phyloP scores from a whole-genome alignment of 2,888 invertebrate genomes.

The Gandaritis pyraliata region DNA sequence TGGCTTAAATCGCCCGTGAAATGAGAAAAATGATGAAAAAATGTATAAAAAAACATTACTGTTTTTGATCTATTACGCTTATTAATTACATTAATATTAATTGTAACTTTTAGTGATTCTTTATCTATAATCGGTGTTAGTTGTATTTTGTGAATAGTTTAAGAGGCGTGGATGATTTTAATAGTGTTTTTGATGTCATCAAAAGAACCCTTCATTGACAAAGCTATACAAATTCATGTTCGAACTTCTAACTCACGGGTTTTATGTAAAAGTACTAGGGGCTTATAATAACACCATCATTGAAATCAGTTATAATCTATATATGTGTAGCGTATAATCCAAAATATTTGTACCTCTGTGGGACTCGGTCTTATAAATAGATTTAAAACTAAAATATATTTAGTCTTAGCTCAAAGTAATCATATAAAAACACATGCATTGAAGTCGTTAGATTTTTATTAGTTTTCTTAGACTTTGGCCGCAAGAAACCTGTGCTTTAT shows the following conservation, averaged over 20 bases:
- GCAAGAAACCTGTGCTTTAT: no score
- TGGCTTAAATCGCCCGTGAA: slow-evolving; percentile 53
- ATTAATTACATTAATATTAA: slow-evolving; percentile 78
- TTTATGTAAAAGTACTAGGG: no score
- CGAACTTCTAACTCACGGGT: neutral
- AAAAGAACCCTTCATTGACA: slow-evolving; percentile 16
- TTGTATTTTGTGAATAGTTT: slow-evolving; percentile 58
- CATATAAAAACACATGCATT: no score
- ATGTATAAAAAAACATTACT: slow-evolving; percentile 68
- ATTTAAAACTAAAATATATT: no score
- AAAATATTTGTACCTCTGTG: no score
- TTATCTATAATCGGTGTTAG: slow-evolving; percentile 76
- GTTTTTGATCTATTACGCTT: slow-evolving; percentile 84
- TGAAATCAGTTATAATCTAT: no score
- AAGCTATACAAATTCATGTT: slow-evolving; percentile 26
- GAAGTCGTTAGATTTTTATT: no score
- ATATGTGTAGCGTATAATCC: no score
- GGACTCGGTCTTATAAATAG: no score
- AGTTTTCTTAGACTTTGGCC: no score
- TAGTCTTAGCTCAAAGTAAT: no score
- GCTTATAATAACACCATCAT: no score
- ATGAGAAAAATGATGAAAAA: slow-evolving; percentile 42
- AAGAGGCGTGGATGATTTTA: slow-evolving; percentile 33
- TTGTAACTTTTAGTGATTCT: slow-evolving; percentile 73
- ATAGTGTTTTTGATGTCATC: slow-evolving; percentile 30